A percentile compares a stretch with the other conserved stretches of the same genome.
phyloP scores from a whole-genome alignment of 2,888 invertebrate genomes.

The Asteroscopus sphinx region DNA sequence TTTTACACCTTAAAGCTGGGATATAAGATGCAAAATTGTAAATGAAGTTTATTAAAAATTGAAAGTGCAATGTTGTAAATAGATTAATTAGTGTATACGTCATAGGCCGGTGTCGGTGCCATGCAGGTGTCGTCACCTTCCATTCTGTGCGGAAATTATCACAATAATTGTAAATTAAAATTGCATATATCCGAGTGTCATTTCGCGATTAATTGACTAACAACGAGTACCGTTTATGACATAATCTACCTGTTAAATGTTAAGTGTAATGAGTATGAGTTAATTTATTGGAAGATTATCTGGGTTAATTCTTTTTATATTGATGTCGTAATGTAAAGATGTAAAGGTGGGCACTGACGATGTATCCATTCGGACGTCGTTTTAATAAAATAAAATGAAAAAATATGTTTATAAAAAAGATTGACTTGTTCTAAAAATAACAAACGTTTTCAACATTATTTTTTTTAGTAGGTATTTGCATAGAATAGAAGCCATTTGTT shows the following conservation, averaged over 20 bases:
- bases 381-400: too few species aligned
- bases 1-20: conserved; percentile 19
- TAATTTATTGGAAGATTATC: conserved; percentile 26
- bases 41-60: neutral
- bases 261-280: conserved; percentile 10
- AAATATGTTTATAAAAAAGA: too few species aligned
- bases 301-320: neutral
- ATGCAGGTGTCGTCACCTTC: conserved; percentile 49
- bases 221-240: conserved; percentile 24
- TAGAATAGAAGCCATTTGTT: too few species aligned
- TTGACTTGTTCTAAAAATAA: too few species aligned
- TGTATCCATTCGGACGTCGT: too few species aligned
- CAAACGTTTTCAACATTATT: too few species aligned
- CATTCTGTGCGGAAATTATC: conserved; percentile 45
- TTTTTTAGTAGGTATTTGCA: too few species aligned
- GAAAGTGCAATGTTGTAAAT: conserved; percentile 23
- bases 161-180: conserved; percentile 52
- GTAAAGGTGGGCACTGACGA: too few species aligned
- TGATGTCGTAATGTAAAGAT: too few species aligned
- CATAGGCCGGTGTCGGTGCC: conserved; percentile 24
- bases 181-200: conserved; percentile 49
- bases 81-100: conserved; percentile 26
- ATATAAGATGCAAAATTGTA: conserved; percentile 8
- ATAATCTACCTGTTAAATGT: conserved; percentile 40
- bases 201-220: conserved; percentile 51